Evolutionary conservation across 1,140 invertebrate species (phyloP), one percentile per base, ranked within the genome.

Genomic region (Schlechtendalia chinensis): DNA sequence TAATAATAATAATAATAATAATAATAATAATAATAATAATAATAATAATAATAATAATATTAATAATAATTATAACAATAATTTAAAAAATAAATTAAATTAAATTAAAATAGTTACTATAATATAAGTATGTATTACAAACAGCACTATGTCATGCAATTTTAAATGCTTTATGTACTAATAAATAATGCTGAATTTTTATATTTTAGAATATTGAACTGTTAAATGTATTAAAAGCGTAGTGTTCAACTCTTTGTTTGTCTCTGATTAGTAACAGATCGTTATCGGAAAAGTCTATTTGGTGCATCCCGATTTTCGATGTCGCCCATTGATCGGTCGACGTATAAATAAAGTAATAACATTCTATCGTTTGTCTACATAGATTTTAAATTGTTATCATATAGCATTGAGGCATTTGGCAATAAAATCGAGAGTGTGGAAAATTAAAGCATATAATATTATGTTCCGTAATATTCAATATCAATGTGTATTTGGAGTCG

Each of bases 401-500:
- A 39, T 54, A 72, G 24, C 19, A 17, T 29, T 29, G 32, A 39
- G 16, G 45, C 24, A 5, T 27, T 27, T 53, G 24, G 45, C 24
- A 53, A 71, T 19, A 53, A 11, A 72, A 54, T 54, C 19, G 17
- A 10, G 24, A 22, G 3, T 3, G 47, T 19, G 24, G 47, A 59
- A 59, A 59, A 77, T 45, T 39, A 24, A 59, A 56, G 53, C 14
- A 59, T 39, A 39, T 39, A 39, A 39, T 39, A 39, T 39, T 39
- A 39, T 24, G 67, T 69, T 54, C 17, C 69, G 53, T 54, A 50
- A 59, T 77, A 47, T 47, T 47, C 14, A 29, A 79, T 79, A 79
- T 63, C 75, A 79, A 79, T 79, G 75, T 79, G 75, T 50, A 27
- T 47, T 79, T 79, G 75, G 75, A 79, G 75, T 79, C 75, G 58